A percentile compares a stretch with the other conserved stretches of the same genome.
Conservation (phyloP, 2,797 vertebrate species). For the Alfaro cultratus region DNA sequence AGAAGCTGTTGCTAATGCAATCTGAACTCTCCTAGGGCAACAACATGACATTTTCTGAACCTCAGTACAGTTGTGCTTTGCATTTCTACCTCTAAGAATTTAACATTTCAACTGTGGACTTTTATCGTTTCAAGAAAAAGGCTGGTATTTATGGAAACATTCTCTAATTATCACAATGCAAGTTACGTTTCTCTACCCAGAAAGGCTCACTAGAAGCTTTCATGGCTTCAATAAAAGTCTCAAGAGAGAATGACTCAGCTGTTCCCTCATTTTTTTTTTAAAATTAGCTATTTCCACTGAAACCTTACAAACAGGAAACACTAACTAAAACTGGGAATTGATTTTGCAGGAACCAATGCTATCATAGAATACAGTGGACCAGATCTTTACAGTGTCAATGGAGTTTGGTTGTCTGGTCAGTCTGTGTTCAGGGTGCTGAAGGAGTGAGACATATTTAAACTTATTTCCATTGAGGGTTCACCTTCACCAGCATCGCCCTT, state of each 20-base stretch:
- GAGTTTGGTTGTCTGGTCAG: not conserved
- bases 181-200: slow-evolving; percentile 45
- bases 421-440: not conserved
- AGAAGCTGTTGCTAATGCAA: slow-evolving; percentile 55
- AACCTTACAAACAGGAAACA: not conserved
- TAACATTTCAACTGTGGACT: slow-evolving; percentile 27
- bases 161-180: slow-evolving; percentile 58
- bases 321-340: not conserved
- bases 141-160: slow-evolving; percentile 39
- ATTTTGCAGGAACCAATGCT: not conserved
- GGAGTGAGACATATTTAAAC: not conserved
- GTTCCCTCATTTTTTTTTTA: slow-evolving; percentile 38
- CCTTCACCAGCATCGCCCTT: not conserved
- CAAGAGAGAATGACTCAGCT: slow-evolving; percentile 44
- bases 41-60: slow-evolving; percentile 56
- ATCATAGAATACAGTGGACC: not conserved
- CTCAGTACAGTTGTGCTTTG: slow-evolving; percentile 45
- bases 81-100: slow-evolving; percentile 47
- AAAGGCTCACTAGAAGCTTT: slow-evolving; percentile 44
- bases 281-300: slow-evolving; percentile 12
- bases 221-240: slow-evolving; percentile 47
- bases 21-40: slow-evolving; percentile 64
- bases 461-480: not conserved
- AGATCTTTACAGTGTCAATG: not conserved
- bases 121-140: slow-evolving; percentile 35